phyloP scores from a whole-genome alignment of 2,113 vertebrate species.

The Nothocercus nigrocapillus region DNA sequence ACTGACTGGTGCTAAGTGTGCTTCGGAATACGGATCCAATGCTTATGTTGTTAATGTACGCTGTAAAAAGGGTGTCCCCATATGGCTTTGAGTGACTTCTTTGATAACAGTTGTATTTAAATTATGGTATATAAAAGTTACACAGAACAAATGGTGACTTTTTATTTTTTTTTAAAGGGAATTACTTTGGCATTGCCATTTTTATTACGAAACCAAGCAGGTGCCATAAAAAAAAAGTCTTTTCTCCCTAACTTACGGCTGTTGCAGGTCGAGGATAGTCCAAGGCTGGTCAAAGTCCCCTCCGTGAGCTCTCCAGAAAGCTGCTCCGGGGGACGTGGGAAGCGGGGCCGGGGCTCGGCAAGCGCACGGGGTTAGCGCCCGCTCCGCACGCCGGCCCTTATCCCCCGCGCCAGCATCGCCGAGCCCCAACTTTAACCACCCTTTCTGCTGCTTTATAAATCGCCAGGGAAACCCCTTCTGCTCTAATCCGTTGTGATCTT shows the following conservation, averaged over 20 bases:
- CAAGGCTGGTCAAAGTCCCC: conserved; percentile 27
- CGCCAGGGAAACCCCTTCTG: conserved; percentile 23
- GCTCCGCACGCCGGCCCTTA: too few relatives aligned
- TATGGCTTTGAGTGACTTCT: not conserved
- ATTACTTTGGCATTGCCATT: not conserved
- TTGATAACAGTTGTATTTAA: not conserved
- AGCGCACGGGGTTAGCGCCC: not conserved
- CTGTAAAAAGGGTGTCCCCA: not conserved
- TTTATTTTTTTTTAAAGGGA: not conserved
- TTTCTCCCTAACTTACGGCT: not conserved
- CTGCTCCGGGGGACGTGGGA: not conserved
- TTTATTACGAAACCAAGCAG: conserved; percentile 11
- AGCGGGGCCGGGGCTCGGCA: not conserved
- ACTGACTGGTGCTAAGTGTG: not conserved
- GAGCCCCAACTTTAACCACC: too few relatives aligned
- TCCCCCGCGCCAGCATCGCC: too few relatives aligned
- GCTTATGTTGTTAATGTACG: not conserved
- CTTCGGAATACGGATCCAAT: not conserved
- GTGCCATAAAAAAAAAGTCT: not conserved
- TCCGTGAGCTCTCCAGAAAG: not conserved
- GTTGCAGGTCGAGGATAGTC: not conserved
- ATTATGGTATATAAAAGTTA: not conserved
- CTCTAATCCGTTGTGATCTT: not conserved
- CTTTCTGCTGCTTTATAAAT: not conserved
- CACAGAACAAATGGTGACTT: fast-evolving